Percentiles rank a stretch among this genome's conserved stretches.
Evolutionary conservation across 2,113 vertebrate species (phyloP).

Genomic region (Sceloporus tristichus): DNA sequence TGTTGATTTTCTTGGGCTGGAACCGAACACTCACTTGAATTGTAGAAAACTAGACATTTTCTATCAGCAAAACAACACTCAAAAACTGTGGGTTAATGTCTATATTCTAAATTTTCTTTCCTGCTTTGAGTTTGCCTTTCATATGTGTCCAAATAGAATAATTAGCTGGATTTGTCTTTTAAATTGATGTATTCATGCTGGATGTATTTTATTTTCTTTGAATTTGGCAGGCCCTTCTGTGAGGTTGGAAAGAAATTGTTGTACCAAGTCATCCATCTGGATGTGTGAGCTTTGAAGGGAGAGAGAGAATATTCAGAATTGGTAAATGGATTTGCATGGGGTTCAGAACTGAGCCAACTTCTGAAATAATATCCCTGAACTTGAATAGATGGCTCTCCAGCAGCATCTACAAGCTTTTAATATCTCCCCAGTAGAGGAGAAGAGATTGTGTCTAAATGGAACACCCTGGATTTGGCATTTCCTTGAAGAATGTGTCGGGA

Average conservation of each 20-base stretch:
- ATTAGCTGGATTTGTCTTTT: conserved; percentile 38
- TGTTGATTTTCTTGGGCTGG: not conserved
- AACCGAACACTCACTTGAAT: not conserved
- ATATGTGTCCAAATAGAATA: conserved; percentile 43
- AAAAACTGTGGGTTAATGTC: conserved; percentile 16
- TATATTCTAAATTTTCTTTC: conserved; percentile 15
- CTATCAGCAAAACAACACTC: not conserved
- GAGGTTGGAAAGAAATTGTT: conserved; percentile 42
- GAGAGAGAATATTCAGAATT: conserved; percentile 45
- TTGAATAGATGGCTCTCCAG: conserved; percentile 43
- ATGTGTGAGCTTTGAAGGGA: conserved; percentile 46
- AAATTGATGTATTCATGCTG: conserved; percentile 33
- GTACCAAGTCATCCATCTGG: conserved; percentile 32
- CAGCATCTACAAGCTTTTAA: conserved; percentile 53
- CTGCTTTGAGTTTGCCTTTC: conserved; percentile 26
- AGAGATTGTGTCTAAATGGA: conserved; percentile 73
- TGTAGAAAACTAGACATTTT: not conserved
- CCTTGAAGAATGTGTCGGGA: conserved; percentile 76
- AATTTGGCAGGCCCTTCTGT: conserved; percentile 48
- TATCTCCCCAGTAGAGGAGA: conserved; percentile 52
- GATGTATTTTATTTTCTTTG: conserved; percentile 32
- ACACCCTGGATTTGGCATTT: conserved; percentile 79
- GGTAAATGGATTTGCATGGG: conserved; percentile 49
- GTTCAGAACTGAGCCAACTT: conserved; percentile 41
- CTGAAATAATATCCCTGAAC: not conserved